Evolutionary conservation across 1,140 invertebrate species (phyloP).

Genomic region (Bombus confusus): DNA sequence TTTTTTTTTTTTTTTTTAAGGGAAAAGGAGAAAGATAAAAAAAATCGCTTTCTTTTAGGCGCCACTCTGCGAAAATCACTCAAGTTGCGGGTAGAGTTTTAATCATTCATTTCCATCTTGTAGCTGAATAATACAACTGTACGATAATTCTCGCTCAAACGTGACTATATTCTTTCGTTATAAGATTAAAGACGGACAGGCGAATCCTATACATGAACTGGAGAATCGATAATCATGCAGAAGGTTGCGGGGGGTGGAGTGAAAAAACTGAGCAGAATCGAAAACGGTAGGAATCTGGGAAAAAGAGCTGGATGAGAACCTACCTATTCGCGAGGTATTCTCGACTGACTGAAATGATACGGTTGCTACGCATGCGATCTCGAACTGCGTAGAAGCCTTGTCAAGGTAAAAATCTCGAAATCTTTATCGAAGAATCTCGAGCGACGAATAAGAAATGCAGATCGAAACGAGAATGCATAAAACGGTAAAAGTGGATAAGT

Average conservation of each 20-base stretch:
- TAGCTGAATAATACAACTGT: too few species aligned
- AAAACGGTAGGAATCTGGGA: background rate
- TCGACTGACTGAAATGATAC: background rate
- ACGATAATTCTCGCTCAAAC: too few species aligned
- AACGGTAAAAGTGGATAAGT: background rate
- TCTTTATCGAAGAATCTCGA: background rate
- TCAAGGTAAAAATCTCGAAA: background rate
- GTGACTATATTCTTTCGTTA: background rate
- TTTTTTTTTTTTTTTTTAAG: too few species aligned
- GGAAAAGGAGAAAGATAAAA: too few species aligned
- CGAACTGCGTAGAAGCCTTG: slow-evolving; percentile 12
- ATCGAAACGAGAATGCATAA: background rate
- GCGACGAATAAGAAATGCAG: too few species aligned
- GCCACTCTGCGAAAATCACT: too few species aligned
- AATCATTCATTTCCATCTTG: too few species aligned
- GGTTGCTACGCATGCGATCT: slow-evolving; percentile 28
- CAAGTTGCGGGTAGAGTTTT: too few species aligned
- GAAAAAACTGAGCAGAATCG: background rate
- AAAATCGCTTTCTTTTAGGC: too few species aligned
- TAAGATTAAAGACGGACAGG: background rate
- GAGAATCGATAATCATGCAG: slow-evolving; percentile 31
- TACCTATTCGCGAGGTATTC: too few species aligned
- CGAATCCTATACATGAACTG: background rate
- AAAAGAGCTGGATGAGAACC: background rate
- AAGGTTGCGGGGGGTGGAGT: background rate